Percentiles rank a stretch among this genome's conserved stretches.
Evolutionary conservation across 2,888 invertebrate genomes (phyloP).

Genomic region (Nymphalis polychloros): DNA sequence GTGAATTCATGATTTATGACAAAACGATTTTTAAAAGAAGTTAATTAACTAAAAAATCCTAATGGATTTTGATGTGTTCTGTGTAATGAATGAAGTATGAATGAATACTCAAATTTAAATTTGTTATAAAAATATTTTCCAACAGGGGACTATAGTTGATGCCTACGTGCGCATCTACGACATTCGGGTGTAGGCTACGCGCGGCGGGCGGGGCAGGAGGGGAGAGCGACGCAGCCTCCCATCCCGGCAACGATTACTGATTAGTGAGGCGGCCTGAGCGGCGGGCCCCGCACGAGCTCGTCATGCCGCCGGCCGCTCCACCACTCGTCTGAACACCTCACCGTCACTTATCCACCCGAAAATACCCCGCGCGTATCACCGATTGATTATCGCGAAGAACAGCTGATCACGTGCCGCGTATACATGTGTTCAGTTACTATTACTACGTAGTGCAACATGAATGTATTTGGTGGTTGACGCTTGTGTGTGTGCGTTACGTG

Average conservation of each 20-base stretch:
- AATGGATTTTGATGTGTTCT: too few species aligned
- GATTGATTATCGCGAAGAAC: slow-evolving; percentile 51
- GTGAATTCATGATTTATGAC: too few species aligned
- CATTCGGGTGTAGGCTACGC: slow-evolving; percentile 54
- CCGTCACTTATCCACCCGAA: slow-evolving; percentile 23
- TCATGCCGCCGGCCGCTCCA: slow-evolving; percentile 61
- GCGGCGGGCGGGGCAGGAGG: slow-evolving; percentile 52
- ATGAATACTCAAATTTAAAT: too few species aligned
- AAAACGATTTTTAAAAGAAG: too few species aligned
- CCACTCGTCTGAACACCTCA: slow-evolving; percentile 36
- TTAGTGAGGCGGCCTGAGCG: slow-evolving; percentile 79
- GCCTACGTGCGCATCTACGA: slow-evolving; percentile 42
- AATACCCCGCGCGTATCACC: slow-evolving; percentile 34
- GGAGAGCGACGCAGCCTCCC: slow-evolving; percentile 76
- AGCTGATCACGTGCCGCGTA: slow-evolving; percentile 64
- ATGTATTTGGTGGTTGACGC: slow-evolving; percentile 65
- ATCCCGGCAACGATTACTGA: slow-evolving; percentile 82
- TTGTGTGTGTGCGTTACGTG: slow-evolving; percentile 48
- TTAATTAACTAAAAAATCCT: too few species aligned
- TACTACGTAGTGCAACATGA: slow-evolving; percentile 72
- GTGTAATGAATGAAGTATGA: too few species aligned
- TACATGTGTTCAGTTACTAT: slow-evolving; percentile 64
- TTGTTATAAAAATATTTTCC: too few species aligned
- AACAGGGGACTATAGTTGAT: slow-evolving; percentile 13
- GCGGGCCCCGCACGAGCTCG: slow-evolving; percentile 66